These are phyloP conservation scores for Odontomyia ornata DNA, from an alignment of 2,888 invertebrate species.

Conservation along the genomic window DNA sequence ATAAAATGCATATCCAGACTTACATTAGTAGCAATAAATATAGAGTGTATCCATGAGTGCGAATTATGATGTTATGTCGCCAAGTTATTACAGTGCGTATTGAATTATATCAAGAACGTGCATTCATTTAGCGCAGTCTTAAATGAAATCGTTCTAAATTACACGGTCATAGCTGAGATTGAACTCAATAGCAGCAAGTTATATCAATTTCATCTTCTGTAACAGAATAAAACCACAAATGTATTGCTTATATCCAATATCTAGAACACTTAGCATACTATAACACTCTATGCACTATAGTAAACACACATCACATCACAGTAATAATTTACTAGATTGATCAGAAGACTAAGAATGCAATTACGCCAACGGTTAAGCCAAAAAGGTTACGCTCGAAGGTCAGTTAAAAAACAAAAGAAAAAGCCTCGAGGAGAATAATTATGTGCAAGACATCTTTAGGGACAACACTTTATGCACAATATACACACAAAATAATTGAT, in stretches of 20 bases:
- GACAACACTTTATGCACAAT: not conserved
- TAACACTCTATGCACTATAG: not conserved
- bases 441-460: not conserved
- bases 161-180: not conserved
- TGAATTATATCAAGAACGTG: not conserved
- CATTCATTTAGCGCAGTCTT: not conserved
- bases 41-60: no score
- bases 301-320: not conserved
- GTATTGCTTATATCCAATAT: not conserved
- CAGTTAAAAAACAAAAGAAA: constrained; percentile 21
- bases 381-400: constrained; percentile 23
- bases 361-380: not conserved
- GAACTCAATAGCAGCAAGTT: constrained; percentile 23
- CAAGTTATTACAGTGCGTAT: no score
- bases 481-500: not conserved
- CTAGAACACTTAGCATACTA: not conserved
- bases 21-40: no score
- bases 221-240: constrained; percentile 20
- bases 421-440: no score
- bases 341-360: not conserved
- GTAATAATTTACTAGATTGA: not conserved
- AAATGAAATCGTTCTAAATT: constrained; percentile 18
- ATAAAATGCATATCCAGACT: no score
- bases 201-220: constrained; percentile 23
- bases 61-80: no score